phyloP scores from a whole-genome alignment of 2,113 vertebrate species.

The Ciconia stormi region DNA sequence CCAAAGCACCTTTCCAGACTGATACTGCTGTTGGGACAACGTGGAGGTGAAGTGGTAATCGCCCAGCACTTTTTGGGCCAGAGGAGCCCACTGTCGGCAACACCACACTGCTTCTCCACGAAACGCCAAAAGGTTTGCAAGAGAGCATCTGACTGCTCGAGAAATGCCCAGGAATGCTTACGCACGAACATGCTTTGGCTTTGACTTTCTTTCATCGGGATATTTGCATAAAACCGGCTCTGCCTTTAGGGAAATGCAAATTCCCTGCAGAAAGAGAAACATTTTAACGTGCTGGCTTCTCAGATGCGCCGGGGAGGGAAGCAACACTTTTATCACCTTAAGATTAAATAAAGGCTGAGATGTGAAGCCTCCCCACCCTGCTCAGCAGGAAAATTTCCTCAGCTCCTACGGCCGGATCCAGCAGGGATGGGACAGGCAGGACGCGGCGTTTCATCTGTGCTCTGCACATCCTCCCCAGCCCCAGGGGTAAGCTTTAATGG shows the following conservation, averaged over 20 bases:
- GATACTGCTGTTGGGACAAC: not conserved
- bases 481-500: slow-evolving; percentile 30
- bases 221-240: slow-evolving; percentile 12
- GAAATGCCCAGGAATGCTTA: not conserved
- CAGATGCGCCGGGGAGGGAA: not conserved
- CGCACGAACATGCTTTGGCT: not conserved
- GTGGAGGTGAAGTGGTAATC: not conserved
- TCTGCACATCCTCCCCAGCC: slow-evolving; percentile 46
- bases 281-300: not conserved
- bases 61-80: not conserved
- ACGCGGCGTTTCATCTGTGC: not conserved
- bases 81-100: rapidly evolving
- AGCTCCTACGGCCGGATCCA: not conserved
- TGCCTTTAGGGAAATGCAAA: slow-evolving; percentile 54
- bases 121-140: not conserved
- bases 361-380: slow-evolving; percentile 31
- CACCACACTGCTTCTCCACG: rapidly evolving
- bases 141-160: not conserved
- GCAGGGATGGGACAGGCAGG: slow-evolving; percentile 25
- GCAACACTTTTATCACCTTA: not conserved
- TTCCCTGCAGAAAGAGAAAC: not conserved
- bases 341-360: slow-evolving; percentile 33
- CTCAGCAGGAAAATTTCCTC: slow-evolving; percentile 56
- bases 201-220: not conserved
- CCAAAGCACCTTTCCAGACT: not conserved